Base-by-base conservation (phyloP, 2,888 invertebrate genomes). In the Spilarctia lutea region DNA sequence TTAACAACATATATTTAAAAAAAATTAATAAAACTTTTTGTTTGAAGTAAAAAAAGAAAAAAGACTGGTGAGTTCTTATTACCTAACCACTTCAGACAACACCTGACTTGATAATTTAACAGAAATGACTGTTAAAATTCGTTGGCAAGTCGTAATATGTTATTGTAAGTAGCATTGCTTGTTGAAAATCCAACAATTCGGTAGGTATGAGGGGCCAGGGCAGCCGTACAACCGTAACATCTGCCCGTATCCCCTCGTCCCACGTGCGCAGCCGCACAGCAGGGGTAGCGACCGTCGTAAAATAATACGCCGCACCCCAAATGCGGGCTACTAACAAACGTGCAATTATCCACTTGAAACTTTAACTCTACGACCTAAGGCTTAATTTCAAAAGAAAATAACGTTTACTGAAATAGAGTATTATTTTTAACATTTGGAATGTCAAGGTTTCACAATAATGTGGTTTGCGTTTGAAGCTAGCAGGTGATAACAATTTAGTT, bases 381-480 rank as follows among this genome's bases (percentile, higher is more conserved):
- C 81, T 84, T 85, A 88, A 82, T 89, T 90, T 91, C 75, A 81
- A 87, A 86, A 85, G 83, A 83, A 80, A 80, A 74, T 73, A 74
- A 72, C 77, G 80, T 80, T 83, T 84, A 90, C 91, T 87, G 85
- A 94, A 95, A 94, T 94, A 94, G 93, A 93, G 91, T 91, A 93
- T 94, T 95, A 95, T 96, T 96, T 95, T 94, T 94, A 94, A 92
- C 94, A 89, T 88, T 88, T 84, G 93, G 95, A 95, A 96, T 95
- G 94, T 95, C 95, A 94, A 95, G 94, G 95, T 93, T 94, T 90
- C 88, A 91, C 89, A 89, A 91, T 91, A 93, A 94, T 92, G 92
- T 93, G 94, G 92, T 90, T 93, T 89, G 89, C 91, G 91, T 92
- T 93, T 87, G 85, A 90, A 87, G 91, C 89, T 89, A 88, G 90